phyloP scores from a whole-genome alignment of 2,113 vertebrate genomes.

The Cyphomyrus plagiostoma region DNA sequence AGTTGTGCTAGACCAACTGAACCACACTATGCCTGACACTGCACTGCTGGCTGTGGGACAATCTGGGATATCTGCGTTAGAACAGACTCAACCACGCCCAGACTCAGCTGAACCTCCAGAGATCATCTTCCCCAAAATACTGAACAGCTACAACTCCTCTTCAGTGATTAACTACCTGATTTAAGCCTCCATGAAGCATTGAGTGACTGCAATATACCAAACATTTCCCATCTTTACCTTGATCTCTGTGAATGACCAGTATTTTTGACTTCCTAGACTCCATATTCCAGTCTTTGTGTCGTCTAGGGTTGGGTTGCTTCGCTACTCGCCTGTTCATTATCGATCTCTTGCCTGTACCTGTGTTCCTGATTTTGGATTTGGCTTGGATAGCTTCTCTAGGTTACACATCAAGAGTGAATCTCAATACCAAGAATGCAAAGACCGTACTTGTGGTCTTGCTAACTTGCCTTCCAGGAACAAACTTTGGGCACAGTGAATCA shows the following conservation, averaged over 20 bases:
- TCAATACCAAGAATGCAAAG: neutral
- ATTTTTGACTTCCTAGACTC: neutral
- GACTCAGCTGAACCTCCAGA: neutral
- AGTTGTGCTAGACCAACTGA: neutral
- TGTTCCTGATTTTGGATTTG: neutral
- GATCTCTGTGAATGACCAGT: neutral
- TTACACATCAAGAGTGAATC: neutral
- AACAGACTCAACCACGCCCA: neutral
- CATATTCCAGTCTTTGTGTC: neutral
- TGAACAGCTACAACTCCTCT: neutral
- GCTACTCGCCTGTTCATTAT: neutral
- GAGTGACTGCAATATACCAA: neutral
- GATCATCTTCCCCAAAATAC: neutral
- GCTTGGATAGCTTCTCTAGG: neutral
- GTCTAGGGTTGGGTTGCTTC: neutral
- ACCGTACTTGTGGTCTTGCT: neutral
- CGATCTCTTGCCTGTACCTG: neutral
- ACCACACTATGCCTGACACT: neutral
- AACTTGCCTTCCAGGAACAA: neutral
- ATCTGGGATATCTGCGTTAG: neutral
- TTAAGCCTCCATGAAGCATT: neutral
- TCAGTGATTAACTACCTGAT: neutral
- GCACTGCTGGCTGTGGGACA: neutral
- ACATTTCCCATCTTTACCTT: neutral
- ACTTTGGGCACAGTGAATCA: neutral